phyloP scores from a whole-genome alignment of 2,797 vertebrate genomes.

The Sorex maritimensis region DNA sequence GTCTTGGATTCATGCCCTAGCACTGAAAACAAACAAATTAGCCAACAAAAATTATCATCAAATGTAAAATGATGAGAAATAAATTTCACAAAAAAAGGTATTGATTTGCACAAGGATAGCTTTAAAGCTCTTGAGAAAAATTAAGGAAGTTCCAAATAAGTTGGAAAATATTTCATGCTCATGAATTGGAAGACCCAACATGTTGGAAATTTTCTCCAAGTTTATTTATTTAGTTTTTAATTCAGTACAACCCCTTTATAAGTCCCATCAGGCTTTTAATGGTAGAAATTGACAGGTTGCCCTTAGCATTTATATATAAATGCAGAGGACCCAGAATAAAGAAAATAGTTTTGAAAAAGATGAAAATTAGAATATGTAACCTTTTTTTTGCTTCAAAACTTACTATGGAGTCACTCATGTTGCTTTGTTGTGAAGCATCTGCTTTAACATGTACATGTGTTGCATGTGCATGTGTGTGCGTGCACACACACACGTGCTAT shows the following conservation, averaged over 20 bases:
- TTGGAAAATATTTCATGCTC: neutral
- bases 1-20: no score
- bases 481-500: no score
- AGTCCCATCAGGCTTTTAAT: neutral
- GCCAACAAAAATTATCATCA: neutral
- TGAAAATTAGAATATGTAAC: neutral
- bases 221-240: constrained; percentile 1
- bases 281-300: neutral
- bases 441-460: no score
- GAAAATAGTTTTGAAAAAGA: constrained; percentile 40
- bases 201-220: constrained; percentile 5
- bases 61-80: constrained; percentile 53
- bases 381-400: constrained; percentile 43
- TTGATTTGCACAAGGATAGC: neutral
- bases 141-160: neutral
- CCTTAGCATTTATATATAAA: constrained; percentile 22
- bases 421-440: no score
- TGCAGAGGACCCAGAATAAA: constrained; percentile 27
- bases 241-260: constrained; percentile 8
- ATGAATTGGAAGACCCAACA: neutral
- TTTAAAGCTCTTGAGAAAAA: constrained; percentile 10
- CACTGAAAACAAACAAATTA: no score
- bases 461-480: no score
- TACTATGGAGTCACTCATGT: neutral
- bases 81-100: constrained; percentile 11